phyloP scores from a whole-genome alignment of 2,797 vertebrate genomes.

The Scarus forsteni region DNA sequence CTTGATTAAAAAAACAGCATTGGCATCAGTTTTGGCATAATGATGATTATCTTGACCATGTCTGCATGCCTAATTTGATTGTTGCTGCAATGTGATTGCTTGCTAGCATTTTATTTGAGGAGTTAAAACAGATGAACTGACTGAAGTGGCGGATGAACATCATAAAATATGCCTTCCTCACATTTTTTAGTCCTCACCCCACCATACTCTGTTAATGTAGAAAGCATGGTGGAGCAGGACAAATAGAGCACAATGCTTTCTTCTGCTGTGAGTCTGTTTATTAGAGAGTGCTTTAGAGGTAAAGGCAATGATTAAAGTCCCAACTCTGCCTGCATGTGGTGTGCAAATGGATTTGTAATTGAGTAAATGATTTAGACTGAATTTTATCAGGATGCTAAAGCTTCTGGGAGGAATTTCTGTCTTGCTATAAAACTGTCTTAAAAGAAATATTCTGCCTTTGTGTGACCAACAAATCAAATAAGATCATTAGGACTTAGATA shows the following conservation, averaged over 20 bases:
- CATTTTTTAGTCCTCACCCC: too few relatives aligned
- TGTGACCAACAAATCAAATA: background rate
- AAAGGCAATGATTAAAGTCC: slow-evolving; percentile 28
- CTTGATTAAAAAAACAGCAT: too few relatives aligned
- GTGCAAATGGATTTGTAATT: slow-evolving; percentile 16
- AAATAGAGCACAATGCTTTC: background rate
- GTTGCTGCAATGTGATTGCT: too few relatives aligned
- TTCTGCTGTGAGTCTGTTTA: slow-evolving; percentile 15
- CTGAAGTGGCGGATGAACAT: too few relatives aligned
- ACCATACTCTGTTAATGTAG: too few relatives aligned
- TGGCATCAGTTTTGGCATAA: too few relatives aligned
- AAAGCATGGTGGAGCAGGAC: background rate
- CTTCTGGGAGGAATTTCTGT: background rate
- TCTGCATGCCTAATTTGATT: too few relatives aligned
- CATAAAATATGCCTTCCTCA: too few relatives aligned
- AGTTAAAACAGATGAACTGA: too few relatives aligned
- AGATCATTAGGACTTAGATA: background rate
- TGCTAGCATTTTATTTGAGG: too few relatives aligned
- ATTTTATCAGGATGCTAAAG: background rate
- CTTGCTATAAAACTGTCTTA: background rate
- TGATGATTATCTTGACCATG: too few relatives aligned
- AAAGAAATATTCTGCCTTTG: background rate
- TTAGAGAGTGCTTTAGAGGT: slow-evolving; percentile 12
- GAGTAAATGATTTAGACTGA: slow-evolving; percentile 13
- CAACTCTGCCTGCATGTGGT: slow-evolving; percentile 5